Conservation (phyloP, 2,797 vertebrate genomes). For the Dallia pectoralis region DNA sequence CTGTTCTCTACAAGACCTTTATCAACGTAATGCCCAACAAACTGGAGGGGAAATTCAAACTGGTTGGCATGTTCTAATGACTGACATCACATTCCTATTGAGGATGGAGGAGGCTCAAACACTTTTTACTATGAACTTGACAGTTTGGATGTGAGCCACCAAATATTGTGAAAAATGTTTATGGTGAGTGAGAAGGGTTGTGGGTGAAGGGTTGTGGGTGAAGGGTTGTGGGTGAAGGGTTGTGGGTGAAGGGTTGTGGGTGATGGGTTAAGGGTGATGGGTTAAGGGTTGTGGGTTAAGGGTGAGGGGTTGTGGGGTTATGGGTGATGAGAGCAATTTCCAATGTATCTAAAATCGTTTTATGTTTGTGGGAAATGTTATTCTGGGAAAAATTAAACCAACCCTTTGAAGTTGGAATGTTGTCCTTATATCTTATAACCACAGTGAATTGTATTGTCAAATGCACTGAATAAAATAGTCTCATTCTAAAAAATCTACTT, state of each 20-base stretch:
- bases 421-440: too few species aligned
- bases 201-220: neutral
- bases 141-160: neutral
- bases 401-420: too few species aligned
- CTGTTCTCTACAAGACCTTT: conserved; percentile 93
- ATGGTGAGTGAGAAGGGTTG: neutral
- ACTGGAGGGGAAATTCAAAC: conserved; percentile 84
- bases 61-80: conserved; percentile 85
- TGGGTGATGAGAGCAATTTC: too few species aligned
- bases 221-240: neutral
- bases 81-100: neutral
- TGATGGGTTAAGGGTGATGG: too few species aligned
- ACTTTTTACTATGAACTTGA: neutral
- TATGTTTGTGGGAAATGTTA: too few species aligned
- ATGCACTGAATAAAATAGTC: too few species aligned
- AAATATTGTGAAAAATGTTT: neutral
- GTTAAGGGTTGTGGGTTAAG: neutral
- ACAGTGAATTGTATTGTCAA: too few species aligned
- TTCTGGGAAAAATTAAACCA: too few species aligned
- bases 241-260: too few species aligned
- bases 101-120: neutral
- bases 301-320: too few species aligned
- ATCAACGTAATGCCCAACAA: conserved; percentile 82
- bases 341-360: too few species aligned
- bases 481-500: too few species aligned